Conservation (phyloP, 2,113 vertebrate species). For the Morone saxatilis region DNA sequence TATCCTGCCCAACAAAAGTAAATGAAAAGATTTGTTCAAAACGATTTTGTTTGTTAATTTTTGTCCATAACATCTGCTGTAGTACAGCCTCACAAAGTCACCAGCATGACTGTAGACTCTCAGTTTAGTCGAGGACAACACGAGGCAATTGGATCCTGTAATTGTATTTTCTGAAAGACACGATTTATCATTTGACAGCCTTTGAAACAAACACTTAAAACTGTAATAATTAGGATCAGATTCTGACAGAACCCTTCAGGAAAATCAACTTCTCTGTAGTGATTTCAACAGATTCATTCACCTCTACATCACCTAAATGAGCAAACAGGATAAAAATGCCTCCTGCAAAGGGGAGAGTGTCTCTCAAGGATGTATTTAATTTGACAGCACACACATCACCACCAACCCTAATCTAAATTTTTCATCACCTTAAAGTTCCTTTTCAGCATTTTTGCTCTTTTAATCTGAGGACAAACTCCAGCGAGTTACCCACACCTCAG, state of each 20-base stretch:
- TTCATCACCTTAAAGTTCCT: slow-evolving; percentile 16
- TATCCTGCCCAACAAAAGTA: too few species aligned
- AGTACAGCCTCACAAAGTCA: too few species aligned
- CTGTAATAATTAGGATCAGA: neutral
- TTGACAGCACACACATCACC: slow-evolving; percentile 30
- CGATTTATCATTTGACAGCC: neutral
- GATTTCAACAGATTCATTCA: slow-evolving; percentile 1
- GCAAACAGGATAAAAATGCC: neutral
- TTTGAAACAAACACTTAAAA: neutral
- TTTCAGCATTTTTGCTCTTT: neutral
- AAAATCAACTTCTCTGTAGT: neutral
- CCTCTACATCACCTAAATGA: neutral
- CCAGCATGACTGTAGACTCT: too few species aligned
- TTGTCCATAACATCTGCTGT: too few species aligned
- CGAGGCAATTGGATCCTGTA: too few species aligned
- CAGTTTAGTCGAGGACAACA: too few species aligned
- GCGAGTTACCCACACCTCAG: neutral
- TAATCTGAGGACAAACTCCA: slow-evolving; percentile 30
- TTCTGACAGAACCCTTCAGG: neutral
- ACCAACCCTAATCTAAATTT: neutral
- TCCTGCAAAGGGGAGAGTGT: neutral
- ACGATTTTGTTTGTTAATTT: too few species aligned
- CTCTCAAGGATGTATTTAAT: slow-evolving; percentile 6
- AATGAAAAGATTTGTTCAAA: too few species aligned
- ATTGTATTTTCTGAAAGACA: neutral